A percentile compares a stretch with the other conserved stretches of the same genome.
phyloP scores from a whole-genome alignment of 1,140 invertebrate species.

The Halesus radiatus region DNA sequence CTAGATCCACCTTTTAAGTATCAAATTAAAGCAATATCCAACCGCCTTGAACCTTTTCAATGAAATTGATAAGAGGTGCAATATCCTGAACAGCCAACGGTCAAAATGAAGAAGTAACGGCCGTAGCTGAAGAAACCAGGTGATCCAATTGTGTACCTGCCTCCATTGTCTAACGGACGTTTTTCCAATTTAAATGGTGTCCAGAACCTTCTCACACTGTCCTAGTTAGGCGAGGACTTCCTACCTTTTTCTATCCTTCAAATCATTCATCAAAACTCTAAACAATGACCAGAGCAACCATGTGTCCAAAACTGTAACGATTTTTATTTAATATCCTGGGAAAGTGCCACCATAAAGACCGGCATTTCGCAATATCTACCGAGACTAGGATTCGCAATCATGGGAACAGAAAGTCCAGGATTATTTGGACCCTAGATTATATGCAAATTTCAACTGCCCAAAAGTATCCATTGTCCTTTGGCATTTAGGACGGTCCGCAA shows the following conservation, averaged over 20 bases:
- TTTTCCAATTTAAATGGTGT: slow-evolving; percentile 12
- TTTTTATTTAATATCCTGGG: slow-evolving; percentile 15
- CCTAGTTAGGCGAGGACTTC: slow-evolving; percentile 1
- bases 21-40: not conserved
- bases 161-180: slow-evolving; percentile 31
- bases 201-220: slow-evolving; percentile 25
- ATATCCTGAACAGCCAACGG: not conserved
- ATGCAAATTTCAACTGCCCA: slow-evolving; percentile 48
- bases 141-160: slow-evolving; percentile 35
- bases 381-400: slow-evolving; percentile 26
- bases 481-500: slow-evolving; percentile 10
- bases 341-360: not conserved
- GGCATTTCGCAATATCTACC: not conserved
- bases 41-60: not conserved
- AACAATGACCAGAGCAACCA: slow-evolving; percentile 14
- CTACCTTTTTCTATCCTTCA: slow-evolving; percentile 24
- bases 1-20: too few species aligned
- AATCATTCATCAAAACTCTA: slow-evolving; percentile 41
- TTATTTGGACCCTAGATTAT: slow-evolving; percentile 13
- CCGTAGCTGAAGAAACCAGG: slow-evolving; percentile 22
- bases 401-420: not conserved
- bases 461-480: slow-evolving; percentile 40
- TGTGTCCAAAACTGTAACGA: slow-evolving; percentile 45
- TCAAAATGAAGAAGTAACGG: slow-evolving; percentile 16
- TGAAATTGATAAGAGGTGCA: not conserved